Evolutionary conservation across 2,797 vertebrate species (phyloP), one percentile per base, ranked within the genome.

Genomic region (Lithobates sylvaticus): DNA sequence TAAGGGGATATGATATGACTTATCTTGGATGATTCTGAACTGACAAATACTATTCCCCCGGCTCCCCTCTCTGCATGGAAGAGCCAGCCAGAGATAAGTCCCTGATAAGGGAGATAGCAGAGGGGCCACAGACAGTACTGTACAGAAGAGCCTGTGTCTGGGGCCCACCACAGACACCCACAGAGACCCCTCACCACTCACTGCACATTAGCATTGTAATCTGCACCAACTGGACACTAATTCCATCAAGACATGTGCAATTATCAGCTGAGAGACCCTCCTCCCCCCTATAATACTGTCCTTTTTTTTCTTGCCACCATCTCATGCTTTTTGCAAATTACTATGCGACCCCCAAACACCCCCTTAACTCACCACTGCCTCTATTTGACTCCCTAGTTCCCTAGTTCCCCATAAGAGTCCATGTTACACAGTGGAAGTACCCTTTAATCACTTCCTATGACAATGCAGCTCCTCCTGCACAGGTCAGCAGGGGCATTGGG

Each of bases 11-110:
- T 82, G 80, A 82, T 74, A 74, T 26, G 64, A 77, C 74, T 81
- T 87, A 84, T 26, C 47, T 88, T 81, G 26, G 47, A 87, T 81
- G 88, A 86, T 89, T 88, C 65, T 50, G 86, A 42, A 83, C 81
- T n/a, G 83, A 87, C 84, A 0, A 86, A 6, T 83, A 87, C 85
- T 89, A 85, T 84, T 88, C 83, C 83, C 50, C 39, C 10, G 58
- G 26, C 42, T 4, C 67, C 29, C 26, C 47, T 83, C 27, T 75
- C 42, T 71, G 44, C 29, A 39, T 78, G 74, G 50, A 69, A 68
- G 50, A 54, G 29, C 29, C 23, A 84, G 69, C 47, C 23, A 23
- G 29, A 70, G 82, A 77, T 82, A 81, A 81, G 44, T 10, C 50
- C 50, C 2, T 74, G 80, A 83, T 87, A 78, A 83, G 16, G 18